Evolutionary conservation across 2,888 invertebrate genomes (phyloP).

Genomic region (Dione juno): DNA sequence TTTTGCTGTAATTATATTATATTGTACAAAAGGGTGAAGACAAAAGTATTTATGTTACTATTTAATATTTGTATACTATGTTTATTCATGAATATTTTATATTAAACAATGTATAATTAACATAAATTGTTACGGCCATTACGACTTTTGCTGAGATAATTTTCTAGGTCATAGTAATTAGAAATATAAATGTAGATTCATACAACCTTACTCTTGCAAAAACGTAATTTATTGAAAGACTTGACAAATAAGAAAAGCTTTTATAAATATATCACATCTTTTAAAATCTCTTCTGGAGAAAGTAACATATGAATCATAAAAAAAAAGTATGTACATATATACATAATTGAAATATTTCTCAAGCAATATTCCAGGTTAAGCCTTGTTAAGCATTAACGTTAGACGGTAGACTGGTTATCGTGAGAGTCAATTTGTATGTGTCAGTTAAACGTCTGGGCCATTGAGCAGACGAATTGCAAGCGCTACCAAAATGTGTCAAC

Average conservation of each 20-base stretch:
- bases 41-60: too few species aligned
- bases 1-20: conserved; percentile 9
- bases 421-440: conserved; percentile 56
- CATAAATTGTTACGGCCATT: neutral
- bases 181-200: neutral
- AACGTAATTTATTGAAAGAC: neutral
- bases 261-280: too few species aligned
- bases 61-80: neutral
- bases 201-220: neutral
- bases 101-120: neutral
- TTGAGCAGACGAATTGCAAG: conserved; percentile 44
- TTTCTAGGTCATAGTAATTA: neutral
- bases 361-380: neutral
- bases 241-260: too few species aligned
- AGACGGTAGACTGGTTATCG: conserved; percentile 14
- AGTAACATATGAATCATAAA: neutral
- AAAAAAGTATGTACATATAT: too few species aligned
- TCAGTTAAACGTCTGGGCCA: conserved; percentile 52
- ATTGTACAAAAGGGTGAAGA: neutral
- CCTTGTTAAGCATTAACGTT: neutral
- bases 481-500: conserved; percentile 51
- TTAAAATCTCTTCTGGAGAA: too few species aligned
- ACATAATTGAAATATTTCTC: neutral
- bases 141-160: neutral
- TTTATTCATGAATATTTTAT: neutral